Evolutionary conservation across 2,888 invertebrate genomes (phyloP).

Genomic region (Drymonia ruficornis): DNA sequence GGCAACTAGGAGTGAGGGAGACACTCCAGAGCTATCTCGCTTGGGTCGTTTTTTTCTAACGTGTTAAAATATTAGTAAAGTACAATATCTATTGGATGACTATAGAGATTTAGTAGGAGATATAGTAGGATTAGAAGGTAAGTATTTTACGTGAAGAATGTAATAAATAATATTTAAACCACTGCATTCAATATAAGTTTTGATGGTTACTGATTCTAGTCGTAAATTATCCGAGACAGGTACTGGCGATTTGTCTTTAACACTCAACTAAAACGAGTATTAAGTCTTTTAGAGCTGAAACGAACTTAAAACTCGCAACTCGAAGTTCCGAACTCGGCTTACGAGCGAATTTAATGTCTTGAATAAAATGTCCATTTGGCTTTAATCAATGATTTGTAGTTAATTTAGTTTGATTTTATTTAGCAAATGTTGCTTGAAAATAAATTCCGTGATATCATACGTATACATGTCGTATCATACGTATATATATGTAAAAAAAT

Average conservation of each 20-base stretch:
- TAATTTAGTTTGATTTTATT: slow-evolving; percentile 11
- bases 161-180: not conserved
- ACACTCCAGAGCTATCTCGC: too few relatives aligned
- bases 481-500: too few relatives aligned
- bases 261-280: slow-evolving; percentile 32
- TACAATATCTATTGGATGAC: too few relatives aligned
- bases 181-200: slow-evolving; percentile 19
- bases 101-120: too few relatives aligned
- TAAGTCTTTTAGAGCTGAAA: slow-evolving; percentile 38
- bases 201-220: slow-evolving; percentile 20
- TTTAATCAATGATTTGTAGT: slow-evolving; percentile 5
- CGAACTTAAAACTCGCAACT: slow-evolving; percentile 41
- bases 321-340: slow-evolving; percentile 34
- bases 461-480: too few relatives aligned
- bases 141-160: too few relatives aligned
- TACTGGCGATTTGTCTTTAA: slow-evolving; percentile 23
- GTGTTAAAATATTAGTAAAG: too few relatives aligned
- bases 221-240: slow-evolving; percentile 28
- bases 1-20: too few relatives aligned
- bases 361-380: slow-evolving; percentile 8
- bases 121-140: too few relatives aligned
- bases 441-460: not conserved
- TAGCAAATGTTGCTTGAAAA: slow-evolving; percentile 5
- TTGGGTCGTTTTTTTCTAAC: too few relatives aligned
- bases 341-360: slow-evolving; percentile 33